These are phyloP conservation scores for Protophormia terraenovae DNA, from an alignment of 2,888 invertebrate genomes.

Conservation along the genomic window DNA sequence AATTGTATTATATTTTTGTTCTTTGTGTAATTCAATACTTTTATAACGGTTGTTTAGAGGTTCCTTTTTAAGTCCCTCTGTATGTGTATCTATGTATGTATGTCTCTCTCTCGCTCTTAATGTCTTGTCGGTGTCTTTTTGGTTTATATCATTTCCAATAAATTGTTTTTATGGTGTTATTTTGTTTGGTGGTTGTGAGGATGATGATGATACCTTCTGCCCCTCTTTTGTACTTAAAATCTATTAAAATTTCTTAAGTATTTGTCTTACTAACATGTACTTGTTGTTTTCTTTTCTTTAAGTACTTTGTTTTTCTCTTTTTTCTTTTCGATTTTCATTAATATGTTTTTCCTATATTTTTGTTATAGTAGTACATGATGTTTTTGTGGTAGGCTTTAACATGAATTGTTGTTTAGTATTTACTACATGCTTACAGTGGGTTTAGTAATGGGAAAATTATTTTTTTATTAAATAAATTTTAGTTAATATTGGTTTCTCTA, in stretches of 20 bases:
- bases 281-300: neutral
- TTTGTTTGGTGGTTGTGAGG: neutral
- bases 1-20: slow-evolving; percentile 6
- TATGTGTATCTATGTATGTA: neutral
- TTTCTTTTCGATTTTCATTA: neutral
- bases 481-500: too few relatives aligned
- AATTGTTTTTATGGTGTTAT: neutral
- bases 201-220: too few relatives aligned
- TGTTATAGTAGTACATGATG: too few relatives aligned
- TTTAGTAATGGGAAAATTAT: too few relatives aligned
- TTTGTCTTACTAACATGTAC: neutral
- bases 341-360: neutral
- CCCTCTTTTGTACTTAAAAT: slow-evolving; percentile 36
- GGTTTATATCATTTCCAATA: neutral
- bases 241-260: slow-evolving; percentile 21
- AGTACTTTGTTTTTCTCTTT: slow-evolving; percentile 11
- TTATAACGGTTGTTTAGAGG: neutral
- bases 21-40: slow-evolving; percentile 18
- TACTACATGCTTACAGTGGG: neutral
- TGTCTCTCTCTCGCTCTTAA: neutral
- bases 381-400: neutral
- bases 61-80: neutral
- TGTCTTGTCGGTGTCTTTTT: neutral
- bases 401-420: neutral
- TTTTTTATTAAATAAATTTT: too few relatives aligned